Evolutionary conservation across 2,888 invertebrate genomes (phyloP).

Genomic region (Metacarcinus magister): DNA sequence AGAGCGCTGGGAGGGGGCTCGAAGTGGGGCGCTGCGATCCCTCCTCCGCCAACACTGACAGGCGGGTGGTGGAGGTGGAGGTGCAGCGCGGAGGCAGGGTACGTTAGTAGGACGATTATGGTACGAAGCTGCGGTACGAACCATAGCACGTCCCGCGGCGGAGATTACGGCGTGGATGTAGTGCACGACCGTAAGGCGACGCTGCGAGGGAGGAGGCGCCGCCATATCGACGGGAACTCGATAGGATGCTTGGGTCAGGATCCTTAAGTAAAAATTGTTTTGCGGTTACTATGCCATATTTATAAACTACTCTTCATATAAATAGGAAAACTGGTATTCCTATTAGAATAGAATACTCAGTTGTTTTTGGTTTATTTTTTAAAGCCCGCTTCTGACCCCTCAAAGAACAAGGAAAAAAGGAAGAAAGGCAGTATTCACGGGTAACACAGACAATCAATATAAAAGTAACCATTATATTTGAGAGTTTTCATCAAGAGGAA

Average conservation of each 20-base stretch:
- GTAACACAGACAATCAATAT: neutral
- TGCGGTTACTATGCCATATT: constrained; percentile 2
- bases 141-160: constrained; percentile 39
- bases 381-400: neutral
- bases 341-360: neutral
- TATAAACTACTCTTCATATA: neutral
- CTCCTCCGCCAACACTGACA: neutral
- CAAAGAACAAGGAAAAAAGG: neutral
- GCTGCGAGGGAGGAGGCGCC: neutral
- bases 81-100: constrained; percentile 14
- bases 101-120: constrained; percentile 48
- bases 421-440: neutral
- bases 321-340: neutral
- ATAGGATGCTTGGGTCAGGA: neutral
- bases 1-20: neutral
- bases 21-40: neutral
- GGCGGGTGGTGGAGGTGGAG: neutral
- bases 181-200: constrained; percentile 4
- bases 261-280: neutral
- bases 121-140: constrained; percentile 40
- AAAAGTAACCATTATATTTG: neutral
- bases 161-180: neutral
- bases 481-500: too few relatives aligned
- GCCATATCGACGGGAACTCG: neutral
- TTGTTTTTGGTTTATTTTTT: neutral